Evolutionary conservation across 2,888 invertebrate species (phyloP), one percentile per base, ranked within the genome.

Genomic region (Eristalis pertinax): DNA sequence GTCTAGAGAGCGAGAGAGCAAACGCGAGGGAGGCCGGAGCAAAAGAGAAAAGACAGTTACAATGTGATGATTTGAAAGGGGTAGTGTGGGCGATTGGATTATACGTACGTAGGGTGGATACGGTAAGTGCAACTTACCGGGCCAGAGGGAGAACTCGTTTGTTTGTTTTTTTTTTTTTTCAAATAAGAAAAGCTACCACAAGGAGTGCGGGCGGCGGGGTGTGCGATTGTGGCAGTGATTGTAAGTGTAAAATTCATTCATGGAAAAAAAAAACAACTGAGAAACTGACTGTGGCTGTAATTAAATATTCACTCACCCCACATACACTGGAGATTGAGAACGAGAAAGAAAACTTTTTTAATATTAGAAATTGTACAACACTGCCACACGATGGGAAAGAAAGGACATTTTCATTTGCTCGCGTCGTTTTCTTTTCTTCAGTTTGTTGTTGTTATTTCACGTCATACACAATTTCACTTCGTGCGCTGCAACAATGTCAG

Each of bases 221-320:
- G 83, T 32, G 32, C 32, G 78, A 85, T 70, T 75, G 5, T 3
- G 35, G 35, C 67, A 74, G 13, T 43, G 60, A 86, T 76, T 87
- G 84, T 87, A 79, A 76, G 87, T 87, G 79, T 79, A 84, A 84
- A 68, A 76, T 87, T 87, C 87, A 87, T 87, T 87, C 84, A 87
- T 79, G 76, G 69, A 78, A 74, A 50, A 41, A 79, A 65, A 62
- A 75, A 67, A 82, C 82, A 67, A n/a, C n/a, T n/a, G n/a, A n/a
- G 26, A 26, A 67, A 63, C 77, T 32, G n/a, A 15, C 65, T 74
- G 32, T 32, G 15, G n/a, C 24, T 35, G 50, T 69, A 50, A 5
- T 69, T 26, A 58, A 65, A 58, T 35, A 15, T 67, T 43, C 68
- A 50, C 68, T 58, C 50, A 38, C 69, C n/a, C 62, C 63, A 70